These are phyloP conservation scores for Myiothlypis coronata DNA, from an alignment of 2,797 vertebrate species.

Conservation along the genomic window DNA sequence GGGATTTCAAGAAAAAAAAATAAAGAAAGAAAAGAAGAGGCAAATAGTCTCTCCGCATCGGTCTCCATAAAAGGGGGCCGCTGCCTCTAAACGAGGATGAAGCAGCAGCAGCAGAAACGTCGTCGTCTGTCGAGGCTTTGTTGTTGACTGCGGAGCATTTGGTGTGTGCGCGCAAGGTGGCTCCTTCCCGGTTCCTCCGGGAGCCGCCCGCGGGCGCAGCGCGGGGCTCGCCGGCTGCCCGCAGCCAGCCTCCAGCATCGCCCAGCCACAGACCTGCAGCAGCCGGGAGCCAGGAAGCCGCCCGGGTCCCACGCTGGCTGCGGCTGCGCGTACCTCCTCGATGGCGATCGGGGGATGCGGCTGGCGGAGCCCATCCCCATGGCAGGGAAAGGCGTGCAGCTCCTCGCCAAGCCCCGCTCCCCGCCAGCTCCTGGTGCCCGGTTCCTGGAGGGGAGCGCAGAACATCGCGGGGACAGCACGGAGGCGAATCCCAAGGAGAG, in stretches of 20 bases:
- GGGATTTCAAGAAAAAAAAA: background rate
- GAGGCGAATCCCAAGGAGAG: background rate
- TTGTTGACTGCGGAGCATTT: background rate
- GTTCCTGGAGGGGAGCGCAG: too few relatives aligned
- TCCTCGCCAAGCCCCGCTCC: background rate
- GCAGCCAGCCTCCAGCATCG: background rate
- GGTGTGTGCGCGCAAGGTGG: background rate
- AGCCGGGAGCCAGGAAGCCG: background rate
- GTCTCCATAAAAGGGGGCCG: background rate
- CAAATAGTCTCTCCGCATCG: background rate
- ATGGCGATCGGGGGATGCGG: background rate
- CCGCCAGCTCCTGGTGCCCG: background rate
- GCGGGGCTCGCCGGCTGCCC: background rate
- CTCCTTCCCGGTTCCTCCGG: background rate
- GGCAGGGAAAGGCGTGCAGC: background rate
- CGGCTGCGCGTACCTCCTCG: background rate
- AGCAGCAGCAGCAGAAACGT: background rate
- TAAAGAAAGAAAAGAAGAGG: background rate
- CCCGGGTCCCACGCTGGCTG: background rate
- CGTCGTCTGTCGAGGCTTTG: background rate
- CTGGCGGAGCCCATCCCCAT: background rate
- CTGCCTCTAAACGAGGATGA: background rate
- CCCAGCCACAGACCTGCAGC: background rate
- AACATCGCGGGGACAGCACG: rapidly evolving
- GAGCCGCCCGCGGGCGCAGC: background rate